Evolutionary conservation across 1,140 invertebrate genomes (phyloP), one percentile per base, ranked within the genome.

Genomic region (Bombus turneri): DNA sequence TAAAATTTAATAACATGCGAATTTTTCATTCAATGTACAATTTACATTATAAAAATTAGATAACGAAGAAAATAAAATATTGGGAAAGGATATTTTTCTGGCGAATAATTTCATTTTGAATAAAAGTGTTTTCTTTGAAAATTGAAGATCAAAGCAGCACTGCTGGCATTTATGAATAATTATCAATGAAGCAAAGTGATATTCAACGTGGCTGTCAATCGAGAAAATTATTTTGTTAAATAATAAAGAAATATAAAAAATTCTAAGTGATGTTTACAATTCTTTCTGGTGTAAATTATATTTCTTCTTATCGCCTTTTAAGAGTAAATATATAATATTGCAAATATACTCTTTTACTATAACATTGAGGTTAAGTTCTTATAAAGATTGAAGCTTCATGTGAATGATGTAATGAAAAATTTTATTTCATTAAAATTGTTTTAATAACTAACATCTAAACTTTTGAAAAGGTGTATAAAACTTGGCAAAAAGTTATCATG

Each of bases 401-500:
- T 5, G 3, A 34, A 37, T 68, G 12, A 28, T 47, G 47, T 28
- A 28, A 47, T 18, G 22, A 34, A 41, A 41, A n/a, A n/a, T 41
- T 18, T n/a, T n/a, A 25, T n/a, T 28, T 72, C 41, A 72, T 37
- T n/a, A 53, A 69, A 34, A 18, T 10, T 39, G 47, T 53, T 53
- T 53, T 53, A 53, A 53, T 53, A 53, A 53, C 0, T 22, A 53
- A 59, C 9, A 43, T 43, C n/a, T 12, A 28, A 18, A 64, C 37
- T 75, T 75, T 62, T 47, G 0, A 8, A 2, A 71, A 47, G 39
- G 25, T 3, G 2, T 25, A 43, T 18, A 73, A 76, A 2, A 77
- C 88, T 79, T 95, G 92, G 93, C 82, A 47, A 77, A 86, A 41
- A 76, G 39, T 82, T 22, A 92, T 78, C 66, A 92, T 92, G 86